A percentile compares a stretch with the other conserved stretches of the same genome.
These are phyloP conservation scores for Ormia ochracea DNA, from an alignment of 2,888 invertebrate genomes.

Conservation along the genomic window DNA sequence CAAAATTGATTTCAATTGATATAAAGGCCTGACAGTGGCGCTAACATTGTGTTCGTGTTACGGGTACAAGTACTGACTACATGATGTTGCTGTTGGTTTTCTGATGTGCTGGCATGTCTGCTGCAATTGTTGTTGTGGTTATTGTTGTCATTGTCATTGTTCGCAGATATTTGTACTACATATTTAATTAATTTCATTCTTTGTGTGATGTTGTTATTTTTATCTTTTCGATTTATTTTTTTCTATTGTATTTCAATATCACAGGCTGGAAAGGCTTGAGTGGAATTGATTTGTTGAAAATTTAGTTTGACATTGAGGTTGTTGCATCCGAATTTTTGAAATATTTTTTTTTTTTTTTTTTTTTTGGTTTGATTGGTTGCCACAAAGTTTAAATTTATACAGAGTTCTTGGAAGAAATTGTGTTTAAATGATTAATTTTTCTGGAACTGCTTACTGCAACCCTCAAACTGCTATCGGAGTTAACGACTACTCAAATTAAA, in stretches of 20 bases:
- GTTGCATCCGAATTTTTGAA: background rate
- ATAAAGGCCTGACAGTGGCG: constrained; percentile 60
- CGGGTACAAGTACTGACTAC: constrained; percentile 48
- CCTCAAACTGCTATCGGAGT: no score
- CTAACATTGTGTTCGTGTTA: constrained; percentile 58
- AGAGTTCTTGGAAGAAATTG: no score
- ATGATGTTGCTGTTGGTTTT: constrained; percentile 49
- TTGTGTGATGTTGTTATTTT: constrained; percentile 49
- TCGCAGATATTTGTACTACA: constrained; percentile 18
- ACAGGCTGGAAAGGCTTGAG: background rate
- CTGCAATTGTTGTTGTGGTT: constrained; percentile 16
- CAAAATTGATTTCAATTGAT: constrained; percentile 59
- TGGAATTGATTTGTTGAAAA: constrained; percentile 19
- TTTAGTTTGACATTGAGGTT: constrained; percentile 20
- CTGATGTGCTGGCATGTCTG: constrained; percentile 20
- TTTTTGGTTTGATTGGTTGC: no score
- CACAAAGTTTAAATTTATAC: no score
- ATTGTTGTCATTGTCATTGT: constrained; percentile 35
- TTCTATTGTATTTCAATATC: constrained; percentile 16
- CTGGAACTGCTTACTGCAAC: no score
- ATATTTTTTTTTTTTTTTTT: no score
- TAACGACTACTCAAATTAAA: no score
- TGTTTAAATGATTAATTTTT: no score
- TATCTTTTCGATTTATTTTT: constrained; percentile 31
- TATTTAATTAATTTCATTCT: constrained; percentile 58